Percentiles rank a stretch among this genome's conserved stretches.
These are phyloP conservation scores for Epinotia bilunana DNA, from an alignment of 2,888 invertebrate species.

Conservation along the genomic window DNA sequence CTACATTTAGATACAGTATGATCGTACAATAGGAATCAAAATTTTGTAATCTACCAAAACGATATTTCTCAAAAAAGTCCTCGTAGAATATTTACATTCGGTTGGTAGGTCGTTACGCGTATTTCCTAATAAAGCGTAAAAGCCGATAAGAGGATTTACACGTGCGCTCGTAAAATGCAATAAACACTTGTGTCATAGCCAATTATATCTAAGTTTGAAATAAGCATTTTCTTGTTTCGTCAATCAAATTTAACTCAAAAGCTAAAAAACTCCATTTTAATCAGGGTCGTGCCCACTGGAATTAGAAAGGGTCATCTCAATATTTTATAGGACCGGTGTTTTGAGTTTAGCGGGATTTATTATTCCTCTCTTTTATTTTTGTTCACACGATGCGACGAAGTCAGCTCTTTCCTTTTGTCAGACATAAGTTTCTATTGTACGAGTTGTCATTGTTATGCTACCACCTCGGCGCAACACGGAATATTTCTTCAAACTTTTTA, in stretches of 20 bases:
- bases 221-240: neutral
- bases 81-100: neutral
- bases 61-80: neutral
- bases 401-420: slow-evolving; percentile 67
- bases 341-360: slow-evolving; percentile 60
- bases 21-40: neutral
- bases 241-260: neutral
- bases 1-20: too few relatives aligned
- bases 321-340: slow-evolving; percentile 6
- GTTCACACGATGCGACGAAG: slow-evolving; percentile 65
- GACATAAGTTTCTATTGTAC: slow-evolving; percentile 73
- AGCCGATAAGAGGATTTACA: neutral
- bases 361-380: slow-evolving; percentile 68
- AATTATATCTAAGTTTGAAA: neutral
- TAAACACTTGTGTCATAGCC: neutral
- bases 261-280: neutral
- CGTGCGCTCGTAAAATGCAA: neutral
- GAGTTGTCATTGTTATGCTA: slow-evolving; percentile 70
- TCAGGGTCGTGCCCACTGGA: neutral
- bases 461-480: slow-evolving; percentile 55
- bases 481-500: slow-evolving; percentile 55
- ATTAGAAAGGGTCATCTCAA: slow-evolving; percentile 14
- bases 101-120: neutral
- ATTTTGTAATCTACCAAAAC: neutral
- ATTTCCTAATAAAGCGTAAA: neutral